Evolutionary conservation across 2,888 invertebrate genomes (phyloP).

Genomic region (Drosophila meridiana): DNA sequence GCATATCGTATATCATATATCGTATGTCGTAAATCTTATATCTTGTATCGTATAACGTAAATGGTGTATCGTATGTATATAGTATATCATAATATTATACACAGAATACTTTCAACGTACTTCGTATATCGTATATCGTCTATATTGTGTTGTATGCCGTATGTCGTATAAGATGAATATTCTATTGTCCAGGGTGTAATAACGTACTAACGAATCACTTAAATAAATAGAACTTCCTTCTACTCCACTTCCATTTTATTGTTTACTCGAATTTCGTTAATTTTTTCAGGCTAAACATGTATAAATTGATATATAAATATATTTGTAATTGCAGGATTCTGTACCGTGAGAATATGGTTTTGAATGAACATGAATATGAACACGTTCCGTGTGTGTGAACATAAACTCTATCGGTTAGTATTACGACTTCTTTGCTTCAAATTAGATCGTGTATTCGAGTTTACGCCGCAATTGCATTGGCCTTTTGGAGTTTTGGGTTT

Average conservation of each 20-base stretch:
- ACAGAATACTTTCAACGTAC: too few species aligned
- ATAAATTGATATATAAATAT: constrained; percentile 28
- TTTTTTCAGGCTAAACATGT: constrained; percentile 17
- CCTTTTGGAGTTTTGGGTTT: background rate
- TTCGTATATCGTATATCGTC: background rate
- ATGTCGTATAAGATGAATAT: background rate
- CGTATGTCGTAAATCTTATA: background rate
- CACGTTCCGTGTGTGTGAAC: background rate
- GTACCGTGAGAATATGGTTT: background rate
- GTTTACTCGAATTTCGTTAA: constrained; percentile 26
- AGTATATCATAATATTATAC: background rate
- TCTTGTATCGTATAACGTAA: background rate
- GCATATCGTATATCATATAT: background rate
- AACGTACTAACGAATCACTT: background rate
- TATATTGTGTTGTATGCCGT: background rate
- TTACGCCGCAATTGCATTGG: background rate
- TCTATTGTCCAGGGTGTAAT: too few species aligned
- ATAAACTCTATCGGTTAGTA: background rate
- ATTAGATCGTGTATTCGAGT: background rate
- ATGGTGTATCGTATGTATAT: background rate
- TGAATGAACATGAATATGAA: background rate
- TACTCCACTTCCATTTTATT: constrained; percentile 17
- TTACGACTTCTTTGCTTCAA: background rate
- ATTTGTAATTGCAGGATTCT: background rate
- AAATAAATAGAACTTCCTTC: background rate